These are phyloP conservation scores for Lymantria monacha DNA, from an alignment of 2,888 invertebrate genomes.

Conservation along the genomic window DNA sequence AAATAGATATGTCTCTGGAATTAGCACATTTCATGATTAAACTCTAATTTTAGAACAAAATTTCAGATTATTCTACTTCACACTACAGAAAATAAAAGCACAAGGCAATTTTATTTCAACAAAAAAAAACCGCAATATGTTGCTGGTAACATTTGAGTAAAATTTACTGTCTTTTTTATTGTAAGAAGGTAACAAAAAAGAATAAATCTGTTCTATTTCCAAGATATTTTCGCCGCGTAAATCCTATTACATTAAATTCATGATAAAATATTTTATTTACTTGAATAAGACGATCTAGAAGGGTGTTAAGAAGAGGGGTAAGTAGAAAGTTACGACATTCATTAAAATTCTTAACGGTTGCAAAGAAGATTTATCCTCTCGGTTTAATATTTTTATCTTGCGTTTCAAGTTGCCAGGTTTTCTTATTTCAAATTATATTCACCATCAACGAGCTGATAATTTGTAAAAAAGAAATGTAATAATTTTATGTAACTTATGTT, in stretches of 20 bases:
- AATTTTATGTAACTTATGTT: neutral
- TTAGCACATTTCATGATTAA: no score
- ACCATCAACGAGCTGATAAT: slow-evolving; percentile 5
- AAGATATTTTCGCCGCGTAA: neutral
- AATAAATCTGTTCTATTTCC: no score
- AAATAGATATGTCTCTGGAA: no score
- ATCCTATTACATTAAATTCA: neutral
- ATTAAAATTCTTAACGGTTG: slow-evolving; percentile 21
- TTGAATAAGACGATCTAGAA: neutral
- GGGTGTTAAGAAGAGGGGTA: neutral
- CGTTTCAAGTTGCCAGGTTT: neutral
- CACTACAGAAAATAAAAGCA: no score
- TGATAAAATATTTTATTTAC: slow-evolving; percentile 2
- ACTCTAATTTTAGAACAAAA: no score
- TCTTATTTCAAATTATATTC: slow-evolving; percentile 7
- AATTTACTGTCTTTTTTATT: no score
- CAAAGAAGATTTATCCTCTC: slow-evolving; percentile 10
- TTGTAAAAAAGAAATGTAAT: neutral
- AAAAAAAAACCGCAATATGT: neutral
- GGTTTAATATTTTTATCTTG: slow-evolving; percentile 7
- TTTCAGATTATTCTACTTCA: no score
- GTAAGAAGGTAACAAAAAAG: no score
- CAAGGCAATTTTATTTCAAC: no score
- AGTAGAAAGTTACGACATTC: slow-evolving; percentile 17
- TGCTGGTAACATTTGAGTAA: no score